Evolutionary conservation across 2,797 vertebrate species (phyloP).

Genomic region (Garrulus glandarius): DNA sequence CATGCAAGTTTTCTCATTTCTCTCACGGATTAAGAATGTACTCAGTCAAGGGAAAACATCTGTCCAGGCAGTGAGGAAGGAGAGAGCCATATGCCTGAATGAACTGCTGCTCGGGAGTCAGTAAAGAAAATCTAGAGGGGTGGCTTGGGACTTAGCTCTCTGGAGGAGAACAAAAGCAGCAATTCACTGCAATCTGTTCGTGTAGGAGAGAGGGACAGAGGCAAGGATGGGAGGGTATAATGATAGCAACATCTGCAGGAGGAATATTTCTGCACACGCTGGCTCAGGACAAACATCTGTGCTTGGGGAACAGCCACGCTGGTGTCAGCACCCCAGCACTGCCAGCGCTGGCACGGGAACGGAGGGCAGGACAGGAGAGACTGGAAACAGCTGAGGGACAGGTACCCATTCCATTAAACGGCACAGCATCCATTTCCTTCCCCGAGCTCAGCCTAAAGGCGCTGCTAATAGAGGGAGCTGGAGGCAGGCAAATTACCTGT

Average conservation of each 20-base stretch:
- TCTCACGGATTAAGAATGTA: background rate
- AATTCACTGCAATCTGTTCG: background rate
- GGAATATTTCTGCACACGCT: background rate
- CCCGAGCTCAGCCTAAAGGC: background rate
- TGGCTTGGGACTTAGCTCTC: background rate
- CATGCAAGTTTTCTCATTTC: background rate
- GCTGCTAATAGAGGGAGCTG: slow-evolving; percentile 8
- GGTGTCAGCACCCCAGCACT: background rate
- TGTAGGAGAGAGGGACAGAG: background rate
- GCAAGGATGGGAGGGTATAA: background rate
- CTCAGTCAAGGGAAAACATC: slow-evolving; percentile 16
- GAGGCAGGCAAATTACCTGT: slow-evolving; percentile 56
- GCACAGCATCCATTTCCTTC: slow-evolving; percentile 24
- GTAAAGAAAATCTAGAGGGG: background rate
- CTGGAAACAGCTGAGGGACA: background rate
- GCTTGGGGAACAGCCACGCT: fast-evolving
- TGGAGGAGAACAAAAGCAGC: background rate
- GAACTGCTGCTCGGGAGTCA: background rate
- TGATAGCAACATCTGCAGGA: background rate
- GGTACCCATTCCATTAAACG: background rate
- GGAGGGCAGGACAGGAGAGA: background rate
- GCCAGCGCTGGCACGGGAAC: background rate
- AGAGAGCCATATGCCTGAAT: background rate
- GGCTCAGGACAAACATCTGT: background rate
- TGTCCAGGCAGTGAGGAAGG: background rate